These are phyloP conservation scores for Taeniopygia guttata DNA, from an alignment of 2,797 vertebrate genomes.

Conservation along the genomic window DNA sequence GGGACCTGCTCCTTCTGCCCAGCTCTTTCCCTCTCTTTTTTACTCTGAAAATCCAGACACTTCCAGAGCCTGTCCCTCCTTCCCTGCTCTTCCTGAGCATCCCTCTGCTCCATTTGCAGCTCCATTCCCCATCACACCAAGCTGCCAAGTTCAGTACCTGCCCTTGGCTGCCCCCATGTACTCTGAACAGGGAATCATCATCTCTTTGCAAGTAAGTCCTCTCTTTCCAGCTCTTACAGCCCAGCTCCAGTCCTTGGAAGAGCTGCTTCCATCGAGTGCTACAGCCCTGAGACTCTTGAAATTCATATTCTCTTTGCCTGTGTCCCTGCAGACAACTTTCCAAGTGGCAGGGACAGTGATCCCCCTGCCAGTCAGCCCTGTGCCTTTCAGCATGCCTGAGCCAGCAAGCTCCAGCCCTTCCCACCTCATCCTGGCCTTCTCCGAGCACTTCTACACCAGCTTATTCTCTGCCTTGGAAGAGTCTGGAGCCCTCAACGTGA, in stretches of 20 bases:
- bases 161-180: constrained; percentile 47
- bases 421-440: constrained; percentile 41
- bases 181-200: constrained; percentile 20
- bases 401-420: background rate
- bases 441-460: constrained; percentile 29
- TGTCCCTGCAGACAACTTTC: constrained; percentile 17
- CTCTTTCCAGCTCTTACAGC: background rate
- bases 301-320: background rate
- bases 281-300: accelerated
- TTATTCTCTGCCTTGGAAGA: constrained; percentile 31
- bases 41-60: accelerated
- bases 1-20: background rate
- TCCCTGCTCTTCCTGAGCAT: background rate
- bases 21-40: background rate
- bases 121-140: background rate
- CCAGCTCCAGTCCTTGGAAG: background rate
- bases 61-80: background rate
- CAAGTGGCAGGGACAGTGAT: background rate
- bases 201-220: constrained; percentile 43
- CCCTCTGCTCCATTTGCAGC: background rate
- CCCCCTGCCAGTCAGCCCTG: constrained; percentile 14
- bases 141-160: constrained; percentile 41
- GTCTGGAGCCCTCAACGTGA: constrained; percentile 47
- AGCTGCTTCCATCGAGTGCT: background rate
- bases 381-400: constrained; percentile 11